phyloP scores from a whole-genome alignment of 1,140 invertebrate genomes.

The Zaprionus tsacasi region DNA sequence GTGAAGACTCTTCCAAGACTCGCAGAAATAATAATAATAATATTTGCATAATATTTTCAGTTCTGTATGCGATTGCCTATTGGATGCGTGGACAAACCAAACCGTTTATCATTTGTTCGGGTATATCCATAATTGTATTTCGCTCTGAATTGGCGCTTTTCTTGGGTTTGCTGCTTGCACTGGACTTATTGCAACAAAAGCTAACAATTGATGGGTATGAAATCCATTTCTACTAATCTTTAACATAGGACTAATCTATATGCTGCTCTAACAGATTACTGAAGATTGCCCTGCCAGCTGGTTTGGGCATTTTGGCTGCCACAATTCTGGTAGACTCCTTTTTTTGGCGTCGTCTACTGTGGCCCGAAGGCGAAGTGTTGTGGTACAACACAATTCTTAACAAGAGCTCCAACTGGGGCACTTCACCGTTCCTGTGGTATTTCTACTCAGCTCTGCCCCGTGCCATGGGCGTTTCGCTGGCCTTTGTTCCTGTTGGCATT shows the following conservation, averaged over 20 bases:
- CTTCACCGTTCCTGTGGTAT: conserved; percentile 98
- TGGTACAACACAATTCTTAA: conserved; percentile 98
- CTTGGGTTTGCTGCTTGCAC: conserved; percentile 93
- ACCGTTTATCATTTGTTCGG: conserved; percentile 93
- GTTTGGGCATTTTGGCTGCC: conserved; percentile 88
- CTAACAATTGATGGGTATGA: conserved; percentile 86
- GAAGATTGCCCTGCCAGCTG: conserved; percentile 90
- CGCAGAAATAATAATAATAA: background rate
- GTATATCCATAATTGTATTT: conserved; percentile 95
- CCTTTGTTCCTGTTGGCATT: conserved; percentile 93
- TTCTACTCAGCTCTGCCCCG: conserved; percentile 98
- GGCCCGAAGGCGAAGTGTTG: conserved; percentile 99
- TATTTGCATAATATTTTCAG: conserved; percentile 86
- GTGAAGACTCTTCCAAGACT: conserved; percentile 33
- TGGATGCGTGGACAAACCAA: conserved; percentile 92
- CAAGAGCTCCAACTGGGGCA: conserved; percentile 98
- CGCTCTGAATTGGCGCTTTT: conserved; percentile 94
- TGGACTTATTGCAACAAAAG: conserved; percentile 89
- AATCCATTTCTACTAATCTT: background rate
- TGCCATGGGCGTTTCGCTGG: conserved; percentile 91
- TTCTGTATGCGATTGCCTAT: conserved; percentile 92
- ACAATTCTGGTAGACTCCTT: conserved; percentile 95
- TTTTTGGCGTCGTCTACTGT: conserved; percentile 95
- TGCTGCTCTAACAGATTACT: conserved; percentile 87
- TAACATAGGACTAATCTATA: conserved; percentile 3